These are phyloP conservation scores for Eugnorisma glareosa DNA, from an alignment of 2,888 invertebrate species.

Conservation along the genomic window DNA sequence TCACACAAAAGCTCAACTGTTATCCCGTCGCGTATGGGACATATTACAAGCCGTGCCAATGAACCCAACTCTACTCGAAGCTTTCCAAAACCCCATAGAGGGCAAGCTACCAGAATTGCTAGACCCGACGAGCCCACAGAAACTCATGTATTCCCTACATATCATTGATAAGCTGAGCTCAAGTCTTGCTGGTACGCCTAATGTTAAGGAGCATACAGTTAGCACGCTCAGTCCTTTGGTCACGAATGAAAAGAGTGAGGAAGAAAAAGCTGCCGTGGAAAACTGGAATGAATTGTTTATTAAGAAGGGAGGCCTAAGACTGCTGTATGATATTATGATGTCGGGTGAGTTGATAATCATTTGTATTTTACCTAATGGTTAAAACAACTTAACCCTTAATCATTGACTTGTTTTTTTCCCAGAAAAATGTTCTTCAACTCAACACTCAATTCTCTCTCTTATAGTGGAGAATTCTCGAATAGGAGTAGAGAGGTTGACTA, in stretches of 20 bases:
- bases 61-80: slow-evolving; percentile 95
- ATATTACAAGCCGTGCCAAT: slow-evolving; percentile 97
- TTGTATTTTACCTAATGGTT: neutral
- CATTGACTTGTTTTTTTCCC: neutral
- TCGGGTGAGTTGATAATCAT: slow-evolving; percentile 90
- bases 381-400: neutral
- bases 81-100: slow-evolving; percentile 94
- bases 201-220: slow-evolving; percentile 77
- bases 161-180: slow-evolving; percentile 92
- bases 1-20: slow-evolving; percentile 96
- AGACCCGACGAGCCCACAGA: slow-evolving; percentile 97
- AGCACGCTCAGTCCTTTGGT: slow-evolving; percentile 58
- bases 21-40: slow-evolving; percentile 98
- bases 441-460: neutral
- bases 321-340: slow-evolving; percentile 97
- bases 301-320: slow-evolving; percentile 95
- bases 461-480: neutral
- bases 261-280: slow-evolving; percentile 80
- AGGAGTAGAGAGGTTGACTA: neutral
- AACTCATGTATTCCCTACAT: slow-evolving; percentile 98
- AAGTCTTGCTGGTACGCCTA: slow-evolving; percentile 75
- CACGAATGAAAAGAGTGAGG: slow-evolving; percentile 78
- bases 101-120: slow-evolving; percentile 94
- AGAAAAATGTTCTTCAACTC: neutral
- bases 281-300: slow-evolving; percentile 95